Percentiles rank a stretch among this genome's conserved stretches.
These are phyloP conservation scores for Calephelis virginiensis DNA, from an alignment of 1,140 invertebrate species.

Conservation along the genomic window DNA sequence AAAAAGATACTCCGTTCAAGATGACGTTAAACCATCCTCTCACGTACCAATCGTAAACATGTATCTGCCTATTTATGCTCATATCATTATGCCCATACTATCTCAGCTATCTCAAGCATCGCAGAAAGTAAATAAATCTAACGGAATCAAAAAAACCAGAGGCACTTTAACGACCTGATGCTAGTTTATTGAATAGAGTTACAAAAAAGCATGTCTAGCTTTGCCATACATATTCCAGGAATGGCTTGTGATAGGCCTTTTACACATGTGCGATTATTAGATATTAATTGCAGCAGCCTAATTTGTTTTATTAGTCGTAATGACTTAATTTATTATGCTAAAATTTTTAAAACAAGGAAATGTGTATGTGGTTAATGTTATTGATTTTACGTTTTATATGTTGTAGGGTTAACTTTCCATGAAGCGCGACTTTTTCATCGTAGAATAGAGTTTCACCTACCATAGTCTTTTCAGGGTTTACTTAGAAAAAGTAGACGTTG, in stretches of 20 bases:
- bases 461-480: too few species aligned
- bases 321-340: too few species aligned
- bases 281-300: too few species aligned
- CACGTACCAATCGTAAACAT: slow-evolving; percentile 16
- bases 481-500: too few species aligned
- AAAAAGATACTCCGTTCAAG: background rate
- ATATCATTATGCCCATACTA: slow-evolving; percentile 17
- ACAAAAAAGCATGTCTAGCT: slow-evolving; percentile 27
- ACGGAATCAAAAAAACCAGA: slow-evolving; percentile 30
- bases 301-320: too few species aligned
- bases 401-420: too few species aligned
- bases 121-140: slow-evolving; percentile 35
- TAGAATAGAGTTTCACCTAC: too few species aligned
- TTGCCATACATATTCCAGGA: slow-evolving; percentile 27
- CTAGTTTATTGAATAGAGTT: slow-evolving; percentile 28
- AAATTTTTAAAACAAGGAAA: too few species aligned
- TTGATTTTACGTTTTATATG: too few species aligned
- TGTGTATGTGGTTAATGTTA: too few species aligned
- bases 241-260: slow-evolving; percentile 17
- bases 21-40: background rate
- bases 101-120: slow-evolving; percentile 22
- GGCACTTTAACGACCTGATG: slow-evolving; percentile 33
- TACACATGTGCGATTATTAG: background rate
- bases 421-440: too few species aligned
- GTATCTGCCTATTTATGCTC: slow-evolving; percentile 8